A percentile compares a stretch with the other conserved stretches of the same genome.
These are phyloP conservation scores for Drosophila kuntzei DNA, from an alignment of 2,888 invertebrate genomes.

Conservation along the genomic window DNA sequence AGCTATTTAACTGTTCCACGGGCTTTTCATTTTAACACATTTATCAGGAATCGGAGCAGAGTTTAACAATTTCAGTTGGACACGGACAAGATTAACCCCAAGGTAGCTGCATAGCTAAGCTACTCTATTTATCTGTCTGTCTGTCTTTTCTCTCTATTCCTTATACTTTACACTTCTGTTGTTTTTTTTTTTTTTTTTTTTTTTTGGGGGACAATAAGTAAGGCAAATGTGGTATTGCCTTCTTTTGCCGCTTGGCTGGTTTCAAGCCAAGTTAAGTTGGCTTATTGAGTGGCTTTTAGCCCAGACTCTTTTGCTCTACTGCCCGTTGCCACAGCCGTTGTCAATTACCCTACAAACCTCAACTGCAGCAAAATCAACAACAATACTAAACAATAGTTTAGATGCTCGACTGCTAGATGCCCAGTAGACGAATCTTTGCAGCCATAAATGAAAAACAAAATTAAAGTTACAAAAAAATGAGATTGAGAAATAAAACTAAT, in stretches of 20 bases:
- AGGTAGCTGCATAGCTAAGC: constrained; percentile 23
- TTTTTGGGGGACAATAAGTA: constrained; percentile 62
- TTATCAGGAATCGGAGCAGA: constrained; percentile 67
- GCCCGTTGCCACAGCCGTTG: constrained; percentile 51
- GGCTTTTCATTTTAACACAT: constrained; percentile 45
- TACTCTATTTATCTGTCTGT: constrained; percentile 22
- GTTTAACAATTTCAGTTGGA: constrained; percentile 49
- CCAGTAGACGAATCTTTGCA: neutral
- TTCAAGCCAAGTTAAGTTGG: constrained; percentile 31
- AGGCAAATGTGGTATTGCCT: constrained; percentile 68
- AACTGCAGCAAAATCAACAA: constrained; percentile 38
- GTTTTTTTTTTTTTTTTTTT: constrained; percentile 50
- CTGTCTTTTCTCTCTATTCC: constrained; percentile 4
- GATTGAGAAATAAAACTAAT: too few species aligned
- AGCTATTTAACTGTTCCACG: neutral
- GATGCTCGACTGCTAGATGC: neutral
- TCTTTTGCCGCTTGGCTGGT: constrained; percentile 69
- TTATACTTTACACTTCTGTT: constrained; percentile 16
- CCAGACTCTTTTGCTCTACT: constrained; percentile 50
- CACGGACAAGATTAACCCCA: constrained; percentile 57
- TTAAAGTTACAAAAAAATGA: too few species aligned
- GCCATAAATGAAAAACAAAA: too few species aligned
- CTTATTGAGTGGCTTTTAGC: constrained; percentile 51
- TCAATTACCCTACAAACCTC: constrained; percentile 80
- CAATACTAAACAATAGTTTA: constrained; percentile 1